These are phyloP conservation scores for Seira sanloemensis DNA, from an alignment of 2,888 invertebrate species.

Conservation along the genomic window DNA sequence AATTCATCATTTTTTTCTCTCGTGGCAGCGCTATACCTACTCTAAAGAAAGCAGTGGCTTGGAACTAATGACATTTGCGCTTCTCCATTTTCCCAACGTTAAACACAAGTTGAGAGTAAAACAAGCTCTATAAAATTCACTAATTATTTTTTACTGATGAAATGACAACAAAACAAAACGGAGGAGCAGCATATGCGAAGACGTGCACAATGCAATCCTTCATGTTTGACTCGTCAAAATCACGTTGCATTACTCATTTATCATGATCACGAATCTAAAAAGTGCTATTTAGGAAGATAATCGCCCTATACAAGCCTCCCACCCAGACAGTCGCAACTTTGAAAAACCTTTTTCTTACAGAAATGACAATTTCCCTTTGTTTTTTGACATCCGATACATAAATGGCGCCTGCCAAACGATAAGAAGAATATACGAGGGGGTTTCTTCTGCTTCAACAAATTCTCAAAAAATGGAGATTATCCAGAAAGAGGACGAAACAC, in stretches of 20 bases:
- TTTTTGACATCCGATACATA: conserved; percentile 37
- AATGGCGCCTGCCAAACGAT: conserved; percentile 51
- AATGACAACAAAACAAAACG: background rate
- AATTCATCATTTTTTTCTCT: background rate
- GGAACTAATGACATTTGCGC: background rate
- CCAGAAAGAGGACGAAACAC: background rate
- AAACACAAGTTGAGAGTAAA: too few relatives aligned
- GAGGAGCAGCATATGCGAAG: background rate
- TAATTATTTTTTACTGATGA: background rate
- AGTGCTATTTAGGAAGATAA: background rate
- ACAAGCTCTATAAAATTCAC: background rate
- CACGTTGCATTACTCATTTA: background rate
- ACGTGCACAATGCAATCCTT: background rate
- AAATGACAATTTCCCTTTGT: background rate
- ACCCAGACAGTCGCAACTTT: background rate
- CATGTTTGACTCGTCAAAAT: background rate
- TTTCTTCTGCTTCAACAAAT: background rate
- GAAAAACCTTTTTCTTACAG: background rate
- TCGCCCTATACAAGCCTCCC: background rate
- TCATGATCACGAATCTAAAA: background rate
- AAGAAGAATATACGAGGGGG: background rate
- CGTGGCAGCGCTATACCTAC: background rate
- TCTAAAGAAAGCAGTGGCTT: background rate
- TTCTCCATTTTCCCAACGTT: background rate
- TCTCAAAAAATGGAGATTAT: background rate